Evolutionary conservation across 2,113 vertebrate species (phyloP).

Genomic region (Mionectes macconnelli): DNA sequence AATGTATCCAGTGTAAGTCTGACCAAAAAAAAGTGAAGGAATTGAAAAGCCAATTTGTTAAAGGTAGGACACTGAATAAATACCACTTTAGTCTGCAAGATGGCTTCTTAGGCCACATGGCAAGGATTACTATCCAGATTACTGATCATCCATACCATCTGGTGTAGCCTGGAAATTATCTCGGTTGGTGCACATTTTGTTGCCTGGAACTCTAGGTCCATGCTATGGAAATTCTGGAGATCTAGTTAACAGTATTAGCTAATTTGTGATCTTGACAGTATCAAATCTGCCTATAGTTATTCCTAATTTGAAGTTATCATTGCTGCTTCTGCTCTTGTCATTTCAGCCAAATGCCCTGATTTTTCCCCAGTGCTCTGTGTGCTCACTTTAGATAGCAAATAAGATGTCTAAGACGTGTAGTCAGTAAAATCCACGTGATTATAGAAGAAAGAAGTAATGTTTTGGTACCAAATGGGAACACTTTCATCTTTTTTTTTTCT

Average conservation of each 20-base stretch:
- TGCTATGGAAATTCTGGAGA: background rate
- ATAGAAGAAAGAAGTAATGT: background rate
- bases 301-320: background rate
- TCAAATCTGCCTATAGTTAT: background rate
- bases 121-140: background rate
- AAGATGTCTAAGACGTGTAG: background rate
- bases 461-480: background rate
- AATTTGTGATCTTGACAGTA: background rate
- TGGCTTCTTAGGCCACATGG: background rate
- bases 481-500: background rate
- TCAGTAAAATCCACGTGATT: background rate
- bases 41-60: background rate
- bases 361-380: background rate
- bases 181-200: background rate
- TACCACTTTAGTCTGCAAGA: background rate
- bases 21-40: background rate
- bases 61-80: background rate
- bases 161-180: background rate
- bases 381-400: background rate
- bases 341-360: background rate
- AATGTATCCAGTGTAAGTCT: background rate
- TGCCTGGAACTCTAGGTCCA: background rate
- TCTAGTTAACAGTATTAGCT: background rate
- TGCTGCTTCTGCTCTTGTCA: background rate
- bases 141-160: background rate